A percentile compares a stretch with the other conserved stretches of the same genome.
Conservation (phyloP, 1,140 invertebrate genomes). For the Paraescarpia echinospica region DNA sequence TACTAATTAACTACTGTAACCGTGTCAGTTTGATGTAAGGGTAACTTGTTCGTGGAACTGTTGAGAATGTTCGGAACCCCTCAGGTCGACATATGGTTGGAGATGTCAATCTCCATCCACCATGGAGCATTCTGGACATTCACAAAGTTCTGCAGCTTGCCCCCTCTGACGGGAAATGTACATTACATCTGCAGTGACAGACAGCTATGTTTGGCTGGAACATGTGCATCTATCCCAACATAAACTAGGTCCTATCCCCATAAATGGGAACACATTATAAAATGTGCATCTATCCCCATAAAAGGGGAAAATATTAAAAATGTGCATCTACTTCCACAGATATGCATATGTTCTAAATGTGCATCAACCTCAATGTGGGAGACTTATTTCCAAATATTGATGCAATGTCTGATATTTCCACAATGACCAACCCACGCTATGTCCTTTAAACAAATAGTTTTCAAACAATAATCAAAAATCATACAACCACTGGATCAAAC, state of each 20-base stretch:
- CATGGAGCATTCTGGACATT: not conserved
- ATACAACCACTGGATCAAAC: not conserved
- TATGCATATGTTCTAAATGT: not conserved
- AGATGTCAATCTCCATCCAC: not conserved
- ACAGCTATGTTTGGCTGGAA: not conserved
- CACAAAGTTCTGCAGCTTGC: not conserved
- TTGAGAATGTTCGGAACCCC: not conserved
- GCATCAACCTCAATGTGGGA: not conserved
- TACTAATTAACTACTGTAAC: not conserved
- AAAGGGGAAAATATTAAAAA: no score
- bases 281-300: no score
- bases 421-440: no score
- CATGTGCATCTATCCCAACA: not conserved
- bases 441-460: no score
- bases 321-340: not conserved
- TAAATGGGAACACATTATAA: no score
- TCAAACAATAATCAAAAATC: not conserved
- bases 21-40: not conserved
- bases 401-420: not conserved
- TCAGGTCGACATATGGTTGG: not conserved
- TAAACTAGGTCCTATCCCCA: no score
- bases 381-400: not conserved
- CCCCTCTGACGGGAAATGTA: not conserved
- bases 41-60: not conserved
- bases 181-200: not conserved